A percentile compares a stretch with the other conserved stretches of the same genome.
Evolutionary conservation across 35 echinoderm and acorn worm species (phyloP).

Genomic region (Apostichopus parvimensis): DNA sequence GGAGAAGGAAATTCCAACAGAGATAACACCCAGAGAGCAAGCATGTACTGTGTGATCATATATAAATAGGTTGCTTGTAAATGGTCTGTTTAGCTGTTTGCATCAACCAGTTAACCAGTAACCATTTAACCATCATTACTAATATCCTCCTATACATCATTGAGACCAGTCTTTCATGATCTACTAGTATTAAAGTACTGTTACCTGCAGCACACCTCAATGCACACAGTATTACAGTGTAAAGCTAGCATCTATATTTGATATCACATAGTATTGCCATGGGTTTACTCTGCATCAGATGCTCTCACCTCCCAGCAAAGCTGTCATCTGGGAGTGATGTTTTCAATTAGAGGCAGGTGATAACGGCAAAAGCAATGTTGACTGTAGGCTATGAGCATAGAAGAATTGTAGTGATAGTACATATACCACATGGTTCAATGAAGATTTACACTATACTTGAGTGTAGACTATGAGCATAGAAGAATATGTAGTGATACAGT

Average conservation of each 20-base stretch:
- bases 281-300: background rate
- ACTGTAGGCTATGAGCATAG: background rate
- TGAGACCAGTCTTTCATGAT: too few relatives aligned
- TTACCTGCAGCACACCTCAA: background rate
- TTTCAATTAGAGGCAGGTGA: conserved; percentile 1
- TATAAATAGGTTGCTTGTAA: too few relatives aligned
- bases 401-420: too few relatives aligned
- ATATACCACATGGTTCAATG: too few relatives aligned
- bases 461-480: background rate
- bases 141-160: too few relatives aligned
- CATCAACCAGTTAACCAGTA: too few relatives aligned
- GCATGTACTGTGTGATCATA: background rate
- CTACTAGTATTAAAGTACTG: background rate
- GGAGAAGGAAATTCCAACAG: background rate
- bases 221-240: background rate
- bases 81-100: too few relatives aligned
- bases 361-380: background rate
- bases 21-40: background rate
- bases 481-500: too few relatives aligned
- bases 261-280: background rate
- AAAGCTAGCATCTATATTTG: background rate
- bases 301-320: background rate
- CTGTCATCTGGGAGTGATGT: background rate
- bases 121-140: too few relatives aligned
- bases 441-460: background rate